A percentile compares a stretch with the other conserved stretches of the same genome.
Evolutionary conservation across 2,797 vertebrate genomes (phyloP).

Genomic region (Melanotaenia boesemani): DNA sequence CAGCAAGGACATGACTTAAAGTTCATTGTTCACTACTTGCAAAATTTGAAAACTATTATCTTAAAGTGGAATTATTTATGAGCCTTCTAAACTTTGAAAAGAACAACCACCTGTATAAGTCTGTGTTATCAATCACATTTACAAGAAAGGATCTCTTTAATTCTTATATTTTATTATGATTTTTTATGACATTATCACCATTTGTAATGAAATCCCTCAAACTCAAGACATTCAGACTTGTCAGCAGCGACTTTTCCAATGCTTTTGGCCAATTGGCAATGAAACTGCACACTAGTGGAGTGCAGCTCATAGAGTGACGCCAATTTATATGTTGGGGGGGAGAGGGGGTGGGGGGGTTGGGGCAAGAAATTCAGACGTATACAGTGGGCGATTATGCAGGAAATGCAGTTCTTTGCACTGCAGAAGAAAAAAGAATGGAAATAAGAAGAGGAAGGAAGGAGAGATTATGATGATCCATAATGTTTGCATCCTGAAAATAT

Average conservation of each 20-base stretch:
- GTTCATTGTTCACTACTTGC: constrained; percentile 47
- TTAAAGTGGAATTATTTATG: constrained; percentile 29
- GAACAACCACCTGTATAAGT: constrained; percentile 35
- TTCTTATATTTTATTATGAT: background rate
- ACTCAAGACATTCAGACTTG: constrained; percentile 28
- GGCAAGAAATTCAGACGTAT: constrained; percentile 59
- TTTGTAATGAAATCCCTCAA: constrained; percentile 7
- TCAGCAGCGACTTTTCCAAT: constrained; percentile 21
- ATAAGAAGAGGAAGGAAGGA: constrained; percentile 54
- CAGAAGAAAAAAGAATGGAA: constrained; percentile 69
- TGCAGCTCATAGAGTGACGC: constrained; percentile 36
- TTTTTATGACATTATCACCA: constrained; percentile 22
- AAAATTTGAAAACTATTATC: constrained; percentile 34
- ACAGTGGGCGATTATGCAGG: constrained; percentile 79
- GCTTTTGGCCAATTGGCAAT: constrained; percentile 40
- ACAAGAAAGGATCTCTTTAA: constrained; percentile 1
- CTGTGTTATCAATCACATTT: constrained; percentile 46
- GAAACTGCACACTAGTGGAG: constrained; percentile 36
- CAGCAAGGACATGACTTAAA: constrained; percentile 40
- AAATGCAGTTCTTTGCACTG: constrained; percentile 76
- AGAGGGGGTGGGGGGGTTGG: no score
- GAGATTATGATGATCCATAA: constrained; percentile 55
- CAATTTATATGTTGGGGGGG: constrained; percentile 36
- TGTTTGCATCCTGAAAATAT: constrained; percentile 45
- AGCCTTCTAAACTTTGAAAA: constrained; percentile 36